A percentile compares a stretch with the other conserved stretches of the same genome.
These are phyloP conservation scores for Hydrotaea cyrtoneurina DNA, from an alignment of 2,888 invertebrate genomes.

Conservation along the genomic window DNA sequence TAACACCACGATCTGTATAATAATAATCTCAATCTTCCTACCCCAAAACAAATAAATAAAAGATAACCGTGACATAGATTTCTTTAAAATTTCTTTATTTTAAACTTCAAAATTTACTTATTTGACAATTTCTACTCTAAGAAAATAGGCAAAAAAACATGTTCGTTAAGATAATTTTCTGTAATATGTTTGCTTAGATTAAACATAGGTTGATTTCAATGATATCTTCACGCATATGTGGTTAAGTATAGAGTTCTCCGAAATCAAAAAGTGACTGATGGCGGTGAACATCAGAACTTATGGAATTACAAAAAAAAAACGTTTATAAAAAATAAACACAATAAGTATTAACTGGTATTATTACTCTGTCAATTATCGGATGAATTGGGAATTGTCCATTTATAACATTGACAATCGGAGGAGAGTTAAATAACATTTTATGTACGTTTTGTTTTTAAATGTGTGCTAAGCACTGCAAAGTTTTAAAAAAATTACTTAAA, in stretches of 20 bases:
- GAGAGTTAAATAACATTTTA: not conserved
- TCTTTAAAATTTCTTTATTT: constrained; percentile 18
- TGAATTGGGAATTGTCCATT: constrained; percentile 41
- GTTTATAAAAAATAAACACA: constrained; percentile 17
- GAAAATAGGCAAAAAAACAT: not conserved
- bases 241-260: not conserved
- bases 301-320: not conserved
- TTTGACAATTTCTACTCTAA: constrained; percentile 20
- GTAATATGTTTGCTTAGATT: constrained; percentile 12
- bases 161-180: constrained; percentile 6
- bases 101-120: constrained; percentile 27
- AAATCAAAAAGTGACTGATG: constrained; percentile 6
- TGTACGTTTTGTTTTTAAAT: constrained; percentile 20
- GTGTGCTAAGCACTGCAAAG: constrained; percentile 64
- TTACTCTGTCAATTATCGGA: constrained; percentile 31
- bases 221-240: constrained; percentile 10
- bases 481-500: constrained; percentile 65
- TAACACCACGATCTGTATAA: too few relatives aligned
- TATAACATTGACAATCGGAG: not conserved
- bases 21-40: too few relatives aligned
- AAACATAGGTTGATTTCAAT: constrained; percentile 21
- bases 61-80: not conserved
- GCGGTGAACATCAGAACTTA: not conserved
- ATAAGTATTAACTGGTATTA: not conserved
- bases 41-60: constrained; percentile 20